These are phyloP conservation scores for Brachyhypopomus occidentalis DNA, from an alignment of 2,113 vertebrate species.

Conservation along the genomic window DNA sequence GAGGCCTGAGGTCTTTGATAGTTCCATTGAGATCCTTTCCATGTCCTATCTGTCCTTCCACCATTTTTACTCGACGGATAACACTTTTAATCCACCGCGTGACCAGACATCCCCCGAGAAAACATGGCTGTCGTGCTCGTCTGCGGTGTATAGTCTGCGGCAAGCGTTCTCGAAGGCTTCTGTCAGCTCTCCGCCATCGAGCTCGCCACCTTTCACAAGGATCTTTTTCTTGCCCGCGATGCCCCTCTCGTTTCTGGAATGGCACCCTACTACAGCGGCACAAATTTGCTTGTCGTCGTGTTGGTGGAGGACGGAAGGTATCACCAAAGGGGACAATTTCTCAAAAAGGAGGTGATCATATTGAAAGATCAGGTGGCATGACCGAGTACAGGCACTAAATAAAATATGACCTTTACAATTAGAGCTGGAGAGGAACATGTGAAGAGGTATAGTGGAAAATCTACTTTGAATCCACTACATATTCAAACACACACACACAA, in stretches of 20 bases:
- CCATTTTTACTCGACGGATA: slow-evolving; percentile 68
- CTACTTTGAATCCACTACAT: slow-evolving; percentile 36
- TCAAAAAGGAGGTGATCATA: slow-evolving; percentile 52
- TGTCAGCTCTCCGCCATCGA: slow-evolving; percentile 81
- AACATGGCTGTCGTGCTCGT: slow-evolving; percentile 70
- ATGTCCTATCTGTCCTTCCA: slow-evolving; percentile 74
- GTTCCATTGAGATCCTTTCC: slow-evolving; percentile 72
- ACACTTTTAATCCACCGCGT: slow-evolving; percentile 71
- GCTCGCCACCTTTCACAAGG: slow-evolving; percentile 69
- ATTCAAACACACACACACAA: slow-evolving; percentile 8
- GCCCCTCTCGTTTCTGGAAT: slow-evolving; percentile 76
- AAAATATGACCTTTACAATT: slow-evolving; percentile 62
- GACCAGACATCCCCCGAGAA: slow-evolving; percentile 66
- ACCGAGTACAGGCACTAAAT: slow-evolving; percentile 71
- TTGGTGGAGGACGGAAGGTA: slow-evolving; percentile 43
- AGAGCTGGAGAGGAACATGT: slow-evolving; percentile 28
- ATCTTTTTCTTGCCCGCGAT: slow-evolving; percentile 71
- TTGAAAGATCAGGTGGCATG: slow-evolving; percentile 71
- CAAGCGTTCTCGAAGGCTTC: slow-evolving; percentile 78
- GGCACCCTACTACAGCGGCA: slow-evolving; percentile 68
- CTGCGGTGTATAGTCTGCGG: slow-evolving; percentile 82
- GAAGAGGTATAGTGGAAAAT: slow-evolving; percentile 45
- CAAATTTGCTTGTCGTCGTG: slow-evolving; percentile 68
- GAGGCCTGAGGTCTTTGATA: slow-evolving; percentile 68
- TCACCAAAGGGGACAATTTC: slow-evolving; percentile 43